Evolutionary conservation across 2,888 invertebrate genomes (phyloP).

Genomic region (Heteromurus nitidus): DNA sequence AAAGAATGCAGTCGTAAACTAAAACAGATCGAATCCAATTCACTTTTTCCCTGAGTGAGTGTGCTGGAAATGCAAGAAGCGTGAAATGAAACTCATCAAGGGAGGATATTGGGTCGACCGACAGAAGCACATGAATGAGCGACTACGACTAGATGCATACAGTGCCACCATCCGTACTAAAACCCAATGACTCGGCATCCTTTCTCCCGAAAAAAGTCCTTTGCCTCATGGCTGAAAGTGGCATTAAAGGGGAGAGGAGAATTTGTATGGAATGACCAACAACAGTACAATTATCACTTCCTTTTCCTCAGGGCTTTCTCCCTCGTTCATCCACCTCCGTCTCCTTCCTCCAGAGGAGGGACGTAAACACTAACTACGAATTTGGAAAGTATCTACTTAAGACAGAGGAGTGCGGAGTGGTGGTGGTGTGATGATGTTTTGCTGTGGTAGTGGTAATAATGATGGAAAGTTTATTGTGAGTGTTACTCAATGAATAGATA

Average conservation of each 20-base stretch:
- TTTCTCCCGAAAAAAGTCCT: background rate
- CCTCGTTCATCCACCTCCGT: background rate
- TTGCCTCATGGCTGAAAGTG: background rate
- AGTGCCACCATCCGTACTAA: background rate
- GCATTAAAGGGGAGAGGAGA: background rate
- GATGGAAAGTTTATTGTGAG: conserved; percentile 8
- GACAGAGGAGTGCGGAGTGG: too few species aligned
- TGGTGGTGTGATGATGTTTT: background rate
- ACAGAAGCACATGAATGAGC: background rate
- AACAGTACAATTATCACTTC: conserved; percentile 31
- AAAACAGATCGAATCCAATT: conserved; percentile 14
- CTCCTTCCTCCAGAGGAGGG: background rate
- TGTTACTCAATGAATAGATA: background rate
- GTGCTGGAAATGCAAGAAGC: conserved; percentile 4
- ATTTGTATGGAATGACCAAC: conserved; percentile 15
- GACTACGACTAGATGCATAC: background rate
- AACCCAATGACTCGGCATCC: conserved; percentile 1
- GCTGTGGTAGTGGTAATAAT: background rate
- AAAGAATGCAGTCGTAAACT: conserved; percentile 4
- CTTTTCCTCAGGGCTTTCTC: conserved; percentile 28
- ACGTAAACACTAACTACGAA: too few species aligned
- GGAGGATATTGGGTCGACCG: conserved; percentile 23
- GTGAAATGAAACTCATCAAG: conserved; percentile 35
- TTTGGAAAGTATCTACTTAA: too few species aligned
- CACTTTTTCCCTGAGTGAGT: background rate